A percentile compares a stretch with the other conserved stretches of the same genome.
phyloP scores from a whole-genome alignment of 1,140 invertebrate genomes.

The Drosophila ficusphila region DNA sequence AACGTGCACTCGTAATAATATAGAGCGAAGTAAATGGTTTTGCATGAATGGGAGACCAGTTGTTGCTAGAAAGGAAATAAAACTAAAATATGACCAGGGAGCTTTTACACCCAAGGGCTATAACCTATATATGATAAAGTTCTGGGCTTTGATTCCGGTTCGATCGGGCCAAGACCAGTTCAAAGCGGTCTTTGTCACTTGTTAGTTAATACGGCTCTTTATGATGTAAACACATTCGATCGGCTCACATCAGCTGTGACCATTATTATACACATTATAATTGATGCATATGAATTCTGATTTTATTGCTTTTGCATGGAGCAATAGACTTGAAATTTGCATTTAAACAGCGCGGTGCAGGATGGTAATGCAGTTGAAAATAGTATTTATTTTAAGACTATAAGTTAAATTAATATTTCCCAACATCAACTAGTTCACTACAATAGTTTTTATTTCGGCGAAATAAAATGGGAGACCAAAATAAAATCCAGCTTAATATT shows the following conservation, averaged over 20 bases:
- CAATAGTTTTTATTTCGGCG: no score
- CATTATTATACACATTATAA: slow-evolving; percentile 21
- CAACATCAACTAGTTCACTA: no score
- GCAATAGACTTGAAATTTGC: slow-evolving; percentile 8
- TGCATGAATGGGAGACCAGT: no score
- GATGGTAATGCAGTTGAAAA: not conserved
- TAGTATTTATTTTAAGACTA: not conserved
- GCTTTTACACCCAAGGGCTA: no score
- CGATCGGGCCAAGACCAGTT: slow-evolving; percentile 55
- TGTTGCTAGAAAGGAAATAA: no score
- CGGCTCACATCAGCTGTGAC: slow-evolving; percentile 41
- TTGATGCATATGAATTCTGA: slow-evolving; percentile 36
- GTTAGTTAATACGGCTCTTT: slow-evolving; percentile 15
- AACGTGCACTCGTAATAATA: not conserved
- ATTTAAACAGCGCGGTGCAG: slow-evolving; percentile 20
- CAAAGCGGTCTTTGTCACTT: slow-evolving; percentile 20
- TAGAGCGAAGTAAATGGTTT: not conserved
- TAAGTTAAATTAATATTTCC: no score
- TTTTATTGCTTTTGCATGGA: slow-evolving; percentile 29
- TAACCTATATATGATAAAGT: slow-evolving; percentile 1
- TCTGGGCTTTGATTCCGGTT: not conserved
- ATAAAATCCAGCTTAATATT: no score
- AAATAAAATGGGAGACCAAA: no score
- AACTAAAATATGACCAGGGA: no score
- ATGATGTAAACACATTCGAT: slow-evolving; percentile 20